A percentile compares a stretch with the other conserved stretches of the same genome.
phyloP scores from a whole-genome alignment of 2,888 invertebrate species.

The Agapostemon virescens region DNA sequence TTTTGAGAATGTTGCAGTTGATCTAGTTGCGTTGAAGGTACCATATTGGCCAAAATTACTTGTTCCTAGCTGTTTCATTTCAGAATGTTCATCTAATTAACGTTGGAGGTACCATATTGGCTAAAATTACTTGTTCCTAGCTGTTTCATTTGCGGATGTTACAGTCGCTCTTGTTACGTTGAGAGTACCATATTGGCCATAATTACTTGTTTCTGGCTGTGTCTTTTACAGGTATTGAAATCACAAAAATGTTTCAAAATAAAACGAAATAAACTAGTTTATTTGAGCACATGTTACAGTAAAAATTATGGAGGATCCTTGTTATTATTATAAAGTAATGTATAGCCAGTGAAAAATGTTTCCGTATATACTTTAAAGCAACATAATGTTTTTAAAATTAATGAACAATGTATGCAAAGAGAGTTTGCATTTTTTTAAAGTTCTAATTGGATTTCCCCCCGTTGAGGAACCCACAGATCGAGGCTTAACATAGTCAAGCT shows the following conservation, averaged over 20 bases:
- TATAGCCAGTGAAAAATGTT: too few relatives aligned
- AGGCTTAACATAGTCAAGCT: too few relatives aligned
- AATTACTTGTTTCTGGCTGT: background rate
- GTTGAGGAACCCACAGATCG: too few relatives aligned
- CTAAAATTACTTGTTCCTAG: background rate
- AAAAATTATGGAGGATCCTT: background rate
- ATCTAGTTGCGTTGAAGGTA: background rate
- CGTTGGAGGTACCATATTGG: background rate
- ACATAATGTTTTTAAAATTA: background rate
- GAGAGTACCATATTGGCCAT: background rate
- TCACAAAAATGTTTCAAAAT: background rate
- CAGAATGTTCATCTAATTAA: too few relatives aligned
- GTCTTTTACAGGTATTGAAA: background rate
- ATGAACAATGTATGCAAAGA: background rate
- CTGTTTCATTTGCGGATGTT: too few relatives aligned
- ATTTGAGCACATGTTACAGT: background rate
- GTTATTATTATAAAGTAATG: background rate
- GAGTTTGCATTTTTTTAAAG: too few relatives aligned
- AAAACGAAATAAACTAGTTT: background rate
- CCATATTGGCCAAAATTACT: background rate
- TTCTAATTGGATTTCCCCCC: too few relatives aligned
- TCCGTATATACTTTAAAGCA: background rate
- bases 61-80: background rate
- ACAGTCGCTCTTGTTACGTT: too few relatives aligned
- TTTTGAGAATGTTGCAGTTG: background rate